Evolutionary conservation across 2,113 vertebrate species (phyloP), one percentile per base, ranked within the genome.

Genomic region (Proterorhinus semilunaris): DNA sequence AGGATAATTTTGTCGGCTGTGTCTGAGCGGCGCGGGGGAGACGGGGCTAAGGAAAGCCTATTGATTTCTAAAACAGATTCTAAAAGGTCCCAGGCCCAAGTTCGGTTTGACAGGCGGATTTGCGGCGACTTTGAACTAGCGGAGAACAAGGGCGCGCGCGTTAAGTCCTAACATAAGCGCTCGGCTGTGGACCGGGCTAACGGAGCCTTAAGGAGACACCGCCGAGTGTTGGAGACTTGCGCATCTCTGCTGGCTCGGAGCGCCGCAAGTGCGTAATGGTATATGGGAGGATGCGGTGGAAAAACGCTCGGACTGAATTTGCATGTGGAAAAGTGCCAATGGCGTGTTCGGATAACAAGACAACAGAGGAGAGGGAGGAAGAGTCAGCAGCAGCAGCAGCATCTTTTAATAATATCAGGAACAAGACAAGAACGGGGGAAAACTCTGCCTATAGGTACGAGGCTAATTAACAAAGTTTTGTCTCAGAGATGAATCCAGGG

Each of bases 391-490:
- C 85, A 80, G 79, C 81, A 36, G 27, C 27, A 36, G 27, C 27
- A 36, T 36, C 27, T 36, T 83, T 90, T 90, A 91, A 89, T 89
- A 91, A 87, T 87, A 89, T 79, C 72, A 83, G 81, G 83, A 78
- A 85, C 82, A 84, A 88, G 81, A 83, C 74, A 81, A 81, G 80
- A 85, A 87, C 27, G 88, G 88, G 58, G 79, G 81, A 89, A 57
- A 82, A 91, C 78, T 90, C 75, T 91, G 91, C 91, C 91, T 89
- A 91, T 88, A 92, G 90, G 90, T 92, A 91, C 64, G 71, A 45
- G 81, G 85, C 91, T 92, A 93, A 93, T 93, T 93, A 93, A 90
- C 84, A 89, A 88, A 90, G 89, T 92, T 92, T 91, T 90, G 87
- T 91, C 86, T 91, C 71, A 75, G 68, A 79, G 78, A 87, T 79